Conservation (phyloP, 2,888 invertebrate species). For the Acronicta psi region DNA sequence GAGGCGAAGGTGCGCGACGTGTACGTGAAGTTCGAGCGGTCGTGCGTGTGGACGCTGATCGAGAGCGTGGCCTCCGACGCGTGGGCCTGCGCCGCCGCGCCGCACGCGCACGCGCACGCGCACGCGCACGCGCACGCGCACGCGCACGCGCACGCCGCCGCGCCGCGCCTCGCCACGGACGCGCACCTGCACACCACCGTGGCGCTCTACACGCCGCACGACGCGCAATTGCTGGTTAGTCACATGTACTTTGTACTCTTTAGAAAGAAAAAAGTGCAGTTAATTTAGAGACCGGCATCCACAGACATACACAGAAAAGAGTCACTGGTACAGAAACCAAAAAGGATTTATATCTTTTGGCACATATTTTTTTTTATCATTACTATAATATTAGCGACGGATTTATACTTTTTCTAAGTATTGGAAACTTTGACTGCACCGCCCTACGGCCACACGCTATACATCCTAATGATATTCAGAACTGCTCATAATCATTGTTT, state of each 20-base stretch:
- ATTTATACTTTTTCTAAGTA: too few relatives aligned
- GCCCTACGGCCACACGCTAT: too few relatives aligned
- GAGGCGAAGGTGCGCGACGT: constrained; percentile 90
- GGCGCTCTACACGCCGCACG: constrained; percentile 72
- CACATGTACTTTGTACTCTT: background rate
- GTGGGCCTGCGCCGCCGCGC: constrained; percentile 68
- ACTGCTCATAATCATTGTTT: too few relatives aligned
- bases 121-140: constrained; percentile 64
- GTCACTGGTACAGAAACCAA: too few relatives aligned
- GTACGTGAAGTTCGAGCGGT: constrained; percentile 94
- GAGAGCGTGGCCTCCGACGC: constrained; percentile 90
- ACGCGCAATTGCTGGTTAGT: constrained; percentile 74
- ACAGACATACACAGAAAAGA: too few relatives aligned
- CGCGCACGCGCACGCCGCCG: constrained; percentile 58
- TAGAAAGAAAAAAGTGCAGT: too few relatives aligned
- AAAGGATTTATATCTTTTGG: too few relatives aligned
- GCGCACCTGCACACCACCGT: constrained; percentile 60
- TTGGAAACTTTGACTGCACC: too few relatives aligned
- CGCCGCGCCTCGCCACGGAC: constrained; percentile 71
- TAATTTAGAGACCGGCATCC: too few relatives aligned
- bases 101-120: constrained; percentile 66
- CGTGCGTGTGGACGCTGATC: constrained; percentile 93
- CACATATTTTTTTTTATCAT: too few relatives aligned
- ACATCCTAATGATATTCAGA: too few relatives aligned
- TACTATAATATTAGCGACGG: too few relatives aligned